Percentiles rank a stretch among this genome's conserved stretches.
phyloP scores from a whole-genome alignment of 1,140 invertebrate genomes.

The Plodia interpunctella region DNA sequence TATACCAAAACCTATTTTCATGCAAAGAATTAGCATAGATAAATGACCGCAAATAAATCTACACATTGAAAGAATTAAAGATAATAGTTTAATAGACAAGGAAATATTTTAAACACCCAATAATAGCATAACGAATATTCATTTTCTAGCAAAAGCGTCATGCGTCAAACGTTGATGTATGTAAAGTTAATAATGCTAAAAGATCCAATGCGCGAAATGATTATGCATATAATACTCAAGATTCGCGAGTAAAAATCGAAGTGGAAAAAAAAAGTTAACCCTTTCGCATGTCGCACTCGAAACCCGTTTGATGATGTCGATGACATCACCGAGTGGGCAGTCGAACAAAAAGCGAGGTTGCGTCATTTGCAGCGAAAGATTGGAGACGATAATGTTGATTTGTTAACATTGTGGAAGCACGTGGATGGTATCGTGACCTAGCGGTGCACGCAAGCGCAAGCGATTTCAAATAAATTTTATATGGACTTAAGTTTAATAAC shows the following conservation, averaged over 20 bases:
- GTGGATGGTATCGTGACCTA: constrained; percentile 30
- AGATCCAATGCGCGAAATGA: neutral
- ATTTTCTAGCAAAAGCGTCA: too few species aligned
- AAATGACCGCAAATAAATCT: too few species aligned
- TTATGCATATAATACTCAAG: neutral
- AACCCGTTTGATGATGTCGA: constrained; percentile 22
- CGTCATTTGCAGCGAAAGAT: constrained; percentile 25
- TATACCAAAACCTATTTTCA: too few species aligned
- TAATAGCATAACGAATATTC: too few species aligned
- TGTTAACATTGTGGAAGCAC: constrained; percentile 18
- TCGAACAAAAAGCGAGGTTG: constrained; percentile 34
- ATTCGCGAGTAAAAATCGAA: neutral
- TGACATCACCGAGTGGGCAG: constrained; percentile 47
- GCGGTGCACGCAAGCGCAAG: neutral
- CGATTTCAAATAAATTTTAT: neutral
- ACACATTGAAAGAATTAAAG: too few species aligned
- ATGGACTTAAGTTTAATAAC: neutral
- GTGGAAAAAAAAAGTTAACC: constrained; percentile 5
- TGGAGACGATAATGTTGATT: neutral
- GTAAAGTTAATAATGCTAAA: neutral
- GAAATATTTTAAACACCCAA: too few species aligned
- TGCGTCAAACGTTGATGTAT: neutral
- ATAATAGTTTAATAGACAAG: too few species aligned
- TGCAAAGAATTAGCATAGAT: too few species aligned
- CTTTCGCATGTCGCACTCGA: neutral